Base-by-base conservation (phyloP, 1,140 invertebrate genomes). In the Zophobas atratus region DNA sequence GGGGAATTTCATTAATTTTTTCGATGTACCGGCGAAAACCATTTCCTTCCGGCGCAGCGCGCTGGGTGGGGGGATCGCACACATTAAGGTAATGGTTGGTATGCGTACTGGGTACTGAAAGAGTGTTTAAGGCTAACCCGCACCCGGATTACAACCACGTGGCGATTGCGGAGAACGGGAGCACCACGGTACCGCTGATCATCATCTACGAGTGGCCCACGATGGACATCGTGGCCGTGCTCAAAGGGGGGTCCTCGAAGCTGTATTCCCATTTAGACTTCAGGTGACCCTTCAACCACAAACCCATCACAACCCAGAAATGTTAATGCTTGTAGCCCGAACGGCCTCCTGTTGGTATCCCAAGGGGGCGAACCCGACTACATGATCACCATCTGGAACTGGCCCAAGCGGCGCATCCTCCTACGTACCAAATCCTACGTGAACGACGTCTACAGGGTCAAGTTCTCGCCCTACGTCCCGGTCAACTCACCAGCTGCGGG, bases 361-460 rank as follows among this genome's bases (percentile, higher is more conserved):
- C 93, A 97, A 84, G 94, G 94, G 1, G 93, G 93, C 8, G 91
- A 94, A 76, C 96, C 96, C 0, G 96, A 98, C 86, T 95, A 93
- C 83, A 92, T 94, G 82, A 88, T 98, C 33, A 97, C 95, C 0
- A 91, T 98, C 70, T 98, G 96, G 95, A 90, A 92, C 82, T 98
- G 96, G 96, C 88, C 90, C 82, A 87, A 90, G 5, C 92, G 92
- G 57, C 89, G 88, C 76, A 94, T 96, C 76, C 87, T 95, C 32
- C 87, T 97, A 6, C 89, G 93, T 57, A 92, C 91, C 1, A 94
- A 95, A 85, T 95, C 95, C 0, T 93, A 95, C 84, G 92, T 92
- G 34, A 94, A 94, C 84, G 91, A 93, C 82, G 92, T 97, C 2
- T 92, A 91, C 72, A 90, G 92, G 72, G 92, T 94, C 0, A 92